Base-by-base conservation (phyloP, 2,888 invertebrate genomes). In the Apodemia hepburni region DNA sequence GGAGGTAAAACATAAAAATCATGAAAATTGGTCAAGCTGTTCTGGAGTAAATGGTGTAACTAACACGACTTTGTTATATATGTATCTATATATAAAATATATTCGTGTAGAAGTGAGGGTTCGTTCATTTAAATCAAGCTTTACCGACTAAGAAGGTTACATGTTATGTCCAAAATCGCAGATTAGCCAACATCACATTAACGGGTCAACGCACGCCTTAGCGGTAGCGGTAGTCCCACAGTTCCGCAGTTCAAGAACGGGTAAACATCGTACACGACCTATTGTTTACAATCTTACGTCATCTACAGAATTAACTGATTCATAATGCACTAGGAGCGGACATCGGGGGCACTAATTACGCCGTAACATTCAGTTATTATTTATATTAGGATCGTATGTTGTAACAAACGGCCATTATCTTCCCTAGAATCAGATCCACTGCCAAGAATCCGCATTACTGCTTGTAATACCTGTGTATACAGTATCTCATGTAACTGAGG, bases 161-260 rank as follows among this genome's bases (percentile, higher is more conserved):
- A 72, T 66, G 68, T 49, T 47, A 54, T 65, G 49, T 33, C 47
- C 42, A 38, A 67, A 66, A 64, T 62, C 63, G 69, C 72, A 75
- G 74, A 69, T 74, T 79, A 81, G 78, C 79, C 38, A 84, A 79
- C 3, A 35, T 35, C 33, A 35, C 35, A 35, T 11, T 80, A 73
- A 80, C 75, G 81, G 87, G 84, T 87, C 85, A 87, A 84, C 71
- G 87, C 71, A 76, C 86, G 80, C 78, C 76, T 72, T 79, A 77
- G 72, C 72, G 71, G 71, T 71, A 74, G 73, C 73, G 70, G 69
- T 69, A 68, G 70, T 35, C 9, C 35, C 35, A 35, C 35, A 35
- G 35, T 74, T 73, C 59, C 59, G 57, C 63, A 73, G 80, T 80
- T 81, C 84, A 85, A 84, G 85, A 84, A 71, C 80, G 79, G 70